These are phyloP conservation scores for Alca torda DNA, from an alignment of 2,797 vertebrate genomes.

Conservation along the genomic window DNA sequence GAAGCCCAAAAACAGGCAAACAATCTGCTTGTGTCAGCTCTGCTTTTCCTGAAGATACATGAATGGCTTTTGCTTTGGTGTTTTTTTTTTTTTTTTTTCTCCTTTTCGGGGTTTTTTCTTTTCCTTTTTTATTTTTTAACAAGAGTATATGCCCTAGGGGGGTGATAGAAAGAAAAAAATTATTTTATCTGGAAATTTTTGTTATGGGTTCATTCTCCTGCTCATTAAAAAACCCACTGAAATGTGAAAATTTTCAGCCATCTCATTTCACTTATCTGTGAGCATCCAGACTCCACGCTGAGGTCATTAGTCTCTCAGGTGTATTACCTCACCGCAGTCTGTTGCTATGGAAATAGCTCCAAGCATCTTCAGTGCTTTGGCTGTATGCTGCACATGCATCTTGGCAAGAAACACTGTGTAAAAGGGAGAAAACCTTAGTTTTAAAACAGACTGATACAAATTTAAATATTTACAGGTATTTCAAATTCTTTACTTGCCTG, in stretches of 20 bases:
- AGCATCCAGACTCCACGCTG: not conserved
- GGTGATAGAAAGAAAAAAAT: not conserved
- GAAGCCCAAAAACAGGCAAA: not conserved
- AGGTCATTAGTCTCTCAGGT: conserved; percentile 58
- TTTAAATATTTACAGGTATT: not conserved
- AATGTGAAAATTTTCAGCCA: not conserved
- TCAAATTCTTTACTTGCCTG: not conserved
- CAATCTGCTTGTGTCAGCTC: conserved; percentile 25
- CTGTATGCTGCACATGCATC: not conserved
- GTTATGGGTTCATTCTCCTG: not conserved
- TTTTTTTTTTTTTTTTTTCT: not conserved
- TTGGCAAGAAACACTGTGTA: not conserved
- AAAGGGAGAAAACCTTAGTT: not conserved
- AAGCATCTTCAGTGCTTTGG: not conserved
- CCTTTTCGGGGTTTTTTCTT: not conserved
- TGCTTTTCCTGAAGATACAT: not conserved
- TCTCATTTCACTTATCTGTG: conserved; percentile 6
- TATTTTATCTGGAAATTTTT: not conserved
- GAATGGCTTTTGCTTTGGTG: not conserved
- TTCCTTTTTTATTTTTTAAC: not conserved
- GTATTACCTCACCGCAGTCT: conserved; percentile 43
- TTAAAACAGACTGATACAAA: not conserved
- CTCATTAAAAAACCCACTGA: not conserved
- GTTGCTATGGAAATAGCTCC: conserved; percentile 60
- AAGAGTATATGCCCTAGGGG: not conserved